Evolutionary conservation across 2,113 vertebrate genomes (phyloP).

Genomic region (Mormyrus lacerda): DNA sequence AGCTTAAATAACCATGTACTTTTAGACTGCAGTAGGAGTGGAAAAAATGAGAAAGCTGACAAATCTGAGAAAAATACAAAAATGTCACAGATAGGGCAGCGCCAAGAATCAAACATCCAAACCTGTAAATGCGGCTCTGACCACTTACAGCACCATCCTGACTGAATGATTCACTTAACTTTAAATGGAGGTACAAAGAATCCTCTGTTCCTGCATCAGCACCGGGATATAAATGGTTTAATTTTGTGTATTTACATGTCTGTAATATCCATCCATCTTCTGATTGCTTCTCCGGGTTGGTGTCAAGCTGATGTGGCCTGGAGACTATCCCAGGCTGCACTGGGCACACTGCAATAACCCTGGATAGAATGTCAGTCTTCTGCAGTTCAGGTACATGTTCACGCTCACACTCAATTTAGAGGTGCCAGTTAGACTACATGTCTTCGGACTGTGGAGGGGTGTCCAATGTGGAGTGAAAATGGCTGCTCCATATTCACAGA

Average conservation of each 20-base stretch:
- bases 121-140: neutral
- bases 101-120: neutral
- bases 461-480: neutral
- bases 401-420: neutral
- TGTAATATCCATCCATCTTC: neutral
- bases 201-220: neutral
- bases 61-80: neutral
- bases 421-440: neutral
- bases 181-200: neutral
- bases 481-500: neutral
- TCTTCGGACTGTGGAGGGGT: neutral
- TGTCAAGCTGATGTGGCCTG: neutral
- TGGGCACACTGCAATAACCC: neutral
- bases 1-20: neutral
- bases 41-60: no score
- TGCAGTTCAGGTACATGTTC: neutral
- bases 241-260: neutral
- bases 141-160: neutral
- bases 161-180: neutral
- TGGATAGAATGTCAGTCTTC: neutral
- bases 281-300: neutral
- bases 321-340: neutral
- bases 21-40: neutral
- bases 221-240: neutral
- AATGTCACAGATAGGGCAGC: neutral